Percentiles rank a stretch among this genome's conserved stretches.
Conservation (phyloP, 2,113 vertebrate species). For the Speoplatyrhinus poulsoni region DNA sequence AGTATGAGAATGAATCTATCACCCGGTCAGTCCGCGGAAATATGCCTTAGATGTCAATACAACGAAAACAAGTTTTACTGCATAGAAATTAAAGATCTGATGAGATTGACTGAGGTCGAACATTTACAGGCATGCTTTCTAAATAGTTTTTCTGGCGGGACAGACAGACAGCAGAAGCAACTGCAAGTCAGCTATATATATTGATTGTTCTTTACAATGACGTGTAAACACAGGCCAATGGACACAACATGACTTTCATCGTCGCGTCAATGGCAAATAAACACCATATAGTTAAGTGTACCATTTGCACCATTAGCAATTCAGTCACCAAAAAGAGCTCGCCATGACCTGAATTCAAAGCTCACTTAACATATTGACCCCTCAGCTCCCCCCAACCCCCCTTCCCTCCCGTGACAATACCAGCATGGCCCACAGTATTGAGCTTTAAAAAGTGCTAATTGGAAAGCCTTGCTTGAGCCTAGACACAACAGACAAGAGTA, state of each 20-base stretch:
- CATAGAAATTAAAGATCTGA: slow-evolving; percentile 29
- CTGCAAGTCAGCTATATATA: not conserved
- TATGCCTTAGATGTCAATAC: slow-evolving; percentile 14
- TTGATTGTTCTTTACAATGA: slow-evolving; percentile 4
- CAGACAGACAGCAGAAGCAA: not conserved
- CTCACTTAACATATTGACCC: slow-evolving; percentile 2
- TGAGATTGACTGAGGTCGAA: not conserved
- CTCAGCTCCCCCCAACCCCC: slow-evolving; percentile 1
- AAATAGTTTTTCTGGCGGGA: not conserved
- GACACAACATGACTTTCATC: not conserved
- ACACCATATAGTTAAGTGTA: too few species aligned
- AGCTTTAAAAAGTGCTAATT: slow-evolving; percentile 60
- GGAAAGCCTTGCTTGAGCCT: slow-evolving; percentile 37
- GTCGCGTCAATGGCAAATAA: too few species aligned
- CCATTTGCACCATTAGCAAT: not conserved
- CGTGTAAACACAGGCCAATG: slow-evolving; percentile 12
- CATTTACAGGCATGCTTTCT: slow-evolving; percentile 11
- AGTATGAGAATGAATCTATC: slow-evolving; percentile 36
- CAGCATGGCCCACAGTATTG: slow-evolving; percentile 1
- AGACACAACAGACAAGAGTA: slow-evolving; percentile 19
- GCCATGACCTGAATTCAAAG: not conserved
- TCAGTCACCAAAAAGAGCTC: not conserved
- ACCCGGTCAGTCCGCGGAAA: slow-evolving; percentile 41
- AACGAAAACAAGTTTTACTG: slow-evolving; percentile 16
- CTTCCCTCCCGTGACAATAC: too few species aligned